Base-by-base conservation (phyloP, 2,797 vertebrate species). In the Galago senegalensis region DNA sequence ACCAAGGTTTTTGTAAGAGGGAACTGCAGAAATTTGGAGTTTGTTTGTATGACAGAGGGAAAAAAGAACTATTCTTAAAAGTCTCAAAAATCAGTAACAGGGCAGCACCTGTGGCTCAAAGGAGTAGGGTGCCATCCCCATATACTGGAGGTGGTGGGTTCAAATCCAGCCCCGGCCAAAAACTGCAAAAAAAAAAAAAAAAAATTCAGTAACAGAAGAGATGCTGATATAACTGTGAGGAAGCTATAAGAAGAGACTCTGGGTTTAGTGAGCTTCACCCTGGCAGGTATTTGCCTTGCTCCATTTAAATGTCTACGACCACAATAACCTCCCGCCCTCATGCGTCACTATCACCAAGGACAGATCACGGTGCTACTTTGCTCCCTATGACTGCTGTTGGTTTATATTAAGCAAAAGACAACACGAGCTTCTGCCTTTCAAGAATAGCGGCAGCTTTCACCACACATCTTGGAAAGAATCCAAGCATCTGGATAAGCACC, bases 321-420 rank as follows among this genome's bases (percentile, higher is more conserved):
- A 56, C 0, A 1, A 31, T 1, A 11, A 13, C 69, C n/a, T 18
- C 53, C 23, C 2, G 10, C 34, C 4, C 46, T 21, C 20, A 1
- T 18, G 10, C 75, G 5, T 16, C 86, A 40, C 79, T 5, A 9
- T 23, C 2, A 1, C 69, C 23, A 27, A 76, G 81, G 83, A n/a
- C 1, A 8, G 79, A 20, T 8, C 25, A 40, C 0, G 69, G 40
- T n/a, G 2, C 46, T 3, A 14, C 76, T 86, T 4, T 63, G 80
- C 34, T 77, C 46, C 12, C 25, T 0, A 1, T 7, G 76, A 77
- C 14, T 82, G 82, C 89, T 20, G 27, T 7, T n/a, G 31, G 72
- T 46, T 89, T 58, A 60, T 18, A 16, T 46, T 29, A 86, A 93
- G 69, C 25, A 58, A 72, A 94, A 88, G 75, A 60, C 69, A 88